Base-by-base conservation (phyloP, 2,113 vertebrate genomes). In the Thermophis baileyi region DNA sequence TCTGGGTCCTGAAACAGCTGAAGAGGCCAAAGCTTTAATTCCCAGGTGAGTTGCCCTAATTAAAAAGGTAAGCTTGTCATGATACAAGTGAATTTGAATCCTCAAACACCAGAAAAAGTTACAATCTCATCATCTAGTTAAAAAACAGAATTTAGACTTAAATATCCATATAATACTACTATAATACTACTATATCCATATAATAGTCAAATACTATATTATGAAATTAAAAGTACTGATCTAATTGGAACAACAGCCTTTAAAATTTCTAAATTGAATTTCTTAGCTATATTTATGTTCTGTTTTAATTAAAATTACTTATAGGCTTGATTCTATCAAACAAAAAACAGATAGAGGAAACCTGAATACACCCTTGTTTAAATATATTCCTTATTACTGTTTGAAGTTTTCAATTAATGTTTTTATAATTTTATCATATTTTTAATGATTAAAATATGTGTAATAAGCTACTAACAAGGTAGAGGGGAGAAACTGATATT, bases 21-120 rank as follows among this genome's bases (percentile, higher is more conserved):
- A 99, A 51, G 99, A 99, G 92, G 99, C 99, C 4, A 99, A 99
- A 96, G 99, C 99, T 22, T 98, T 99, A 94, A 99, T 99, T 93
- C 99, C 99, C 91, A 99, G 99, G 99, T 99, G 22, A 97, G 98
- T 92, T 11, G 63, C 27, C 94, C 0, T 0, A 0, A 55, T 0
- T 46, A 24, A 90, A 74, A 35, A 6, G 55, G 1, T 44, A 81
- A 1, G 86, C 1, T 57, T 18, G 92, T 40, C 53, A 0, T 54
- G 14, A 30, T 35, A 81, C 10, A 22, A 30, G 3, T 63, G 22
- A 40, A 22, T 27, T 18, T 74, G 12, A 74, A 92, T 14, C 63
- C 60, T 3, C 60, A 16, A 0, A 49, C 53, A 60, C 69, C 57
- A 87, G 53, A 6, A 49, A 25, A 9, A 44, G 12, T 60, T 7